Conservation (phyloP, 1,140 invertebrate species). For the Drosophila sulfurigaster region DNA sequence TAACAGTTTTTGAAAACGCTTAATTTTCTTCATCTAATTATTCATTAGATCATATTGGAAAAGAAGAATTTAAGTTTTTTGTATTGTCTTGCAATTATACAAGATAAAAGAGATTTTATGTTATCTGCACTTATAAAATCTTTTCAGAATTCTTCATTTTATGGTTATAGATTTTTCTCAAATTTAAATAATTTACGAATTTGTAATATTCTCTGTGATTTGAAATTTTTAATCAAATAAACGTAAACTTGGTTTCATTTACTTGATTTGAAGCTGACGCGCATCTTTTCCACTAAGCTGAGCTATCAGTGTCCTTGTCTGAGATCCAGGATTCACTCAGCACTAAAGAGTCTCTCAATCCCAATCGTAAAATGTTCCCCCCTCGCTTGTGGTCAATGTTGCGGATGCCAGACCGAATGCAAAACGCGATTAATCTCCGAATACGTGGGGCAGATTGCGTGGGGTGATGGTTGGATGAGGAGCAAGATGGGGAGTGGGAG, state of each 20-base stretch:
- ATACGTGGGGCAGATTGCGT: slow-evolving; percentile 4
- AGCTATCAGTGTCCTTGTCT: background rate
- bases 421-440: slow-evolving; percentile 25
- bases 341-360: background rate
- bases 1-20: too few relatives aligned
- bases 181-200: background rate
- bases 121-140: too few relatives aligned
- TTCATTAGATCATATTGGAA: too few relatives aligned
- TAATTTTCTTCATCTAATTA: too few relatives aligned
- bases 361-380: background rate
- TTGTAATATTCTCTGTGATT: too few relatives aligned
- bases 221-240: too few relatives aligned
- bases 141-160: background rate
- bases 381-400: slow-evolving; percentile 4
- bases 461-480: background rate
- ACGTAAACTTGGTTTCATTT: too few relatives aligned
- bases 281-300: background rate
- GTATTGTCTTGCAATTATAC: too few relatives aligned
- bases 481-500: too few relatives aligned
- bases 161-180: background rate
- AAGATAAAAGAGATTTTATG: too few relatives aligned
- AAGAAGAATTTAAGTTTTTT: too few relatives aligned
- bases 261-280: too few relatives aligned
- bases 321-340: background rate
- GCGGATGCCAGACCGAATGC: slow-evolving; percentile 11